phyloP scores from a whole-genome alignment of 2,113 vertebrate species.

The Lophotis ruficrista region DNA sequence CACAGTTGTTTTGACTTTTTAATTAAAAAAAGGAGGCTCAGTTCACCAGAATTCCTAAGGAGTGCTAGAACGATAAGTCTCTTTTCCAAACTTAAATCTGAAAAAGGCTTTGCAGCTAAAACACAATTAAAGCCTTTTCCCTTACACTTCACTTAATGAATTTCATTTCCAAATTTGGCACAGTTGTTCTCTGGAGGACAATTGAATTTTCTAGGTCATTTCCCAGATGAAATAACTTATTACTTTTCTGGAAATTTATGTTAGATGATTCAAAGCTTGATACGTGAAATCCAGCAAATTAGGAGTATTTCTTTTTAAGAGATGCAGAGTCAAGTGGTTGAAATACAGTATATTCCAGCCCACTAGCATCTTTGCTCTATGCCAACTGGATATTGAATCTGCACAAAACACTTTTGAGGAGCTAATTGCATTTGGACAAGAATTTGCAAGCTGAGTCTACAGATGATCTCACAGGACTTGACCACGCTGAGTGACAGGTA shows the following conservation, averaged over 20 bases:
- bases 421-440: not conserved
- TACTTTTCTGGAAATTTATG: not conserved
- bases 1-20: not conserved
- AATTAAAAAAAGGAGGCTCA: not conserved
- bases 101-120: not conserved
- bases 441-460: not conserved
- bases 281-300: not conserved
- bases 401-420: not conserved
- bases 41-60: not conserved
- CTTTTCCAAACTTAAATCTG: not conserved
- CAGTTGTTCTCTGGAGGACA: slow-evolving; percentile 22
- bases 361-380: not conserved
- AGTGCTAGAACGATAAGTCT: not conserved
- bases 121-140: slow-evolving; percentile 4
- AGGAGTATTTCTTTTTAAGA: not conserved
- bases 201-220: slow-evolving; percentile 47
- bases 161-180: slow-evolving; percentile 1
- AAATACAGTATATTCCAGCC: not conserved
- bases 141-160: not conserved
- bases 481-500: not conserved
- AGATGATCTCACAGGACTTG: not conserved
- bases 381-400: not conserved
- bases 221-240: slow-evolving; percentile 19
- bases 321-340: not conserved
- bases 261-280: not conserved